phyloP scores from a whole-genome alignment of 2,888 invertebrate genomes.

The Metacarcinus magister region DNA sequence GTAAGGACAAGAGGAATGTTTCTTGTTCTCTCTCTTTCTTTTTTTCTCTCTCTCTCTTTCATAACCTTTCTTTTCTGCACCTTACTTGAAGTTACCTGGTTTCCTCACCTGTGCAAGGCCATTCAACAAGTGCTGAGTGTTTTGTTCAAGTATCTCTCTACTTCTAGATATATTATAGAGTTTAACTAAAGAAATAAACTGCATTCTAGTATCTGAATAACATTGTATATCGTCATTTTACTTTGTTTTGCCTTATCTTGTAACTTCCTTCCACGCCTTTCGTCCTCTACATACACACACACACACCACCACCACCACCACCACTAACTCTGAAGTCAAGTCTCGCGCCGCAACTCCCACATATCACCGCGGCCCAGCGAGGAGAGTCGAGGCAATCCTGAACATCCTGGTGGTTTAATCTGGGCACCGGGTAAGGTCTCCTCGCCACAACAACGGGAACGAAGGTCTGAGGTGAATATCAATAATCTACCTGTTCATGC shows the following conservation, averaged over 20 bases:
- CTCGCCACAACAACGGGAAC: not conserved
- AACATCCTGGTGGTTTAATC: slow-evolving; percentile 1
- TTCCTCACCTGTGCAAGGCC: no score
- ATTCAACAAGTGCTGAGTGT: no score
- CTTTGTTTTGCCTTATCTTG: no score
- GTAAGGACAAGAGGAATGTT: not conserved
- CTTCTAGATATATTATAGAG: no score
- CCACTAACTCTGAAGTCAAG: no score
- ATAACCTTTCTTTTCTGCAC: not conserved
- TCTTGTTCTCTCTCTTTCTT: slow-evolving; percentile 32
- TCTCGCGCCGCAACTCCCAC: not conserved
- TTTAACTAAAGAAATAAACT: no score
- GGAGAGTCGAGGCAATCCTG: not conserved
- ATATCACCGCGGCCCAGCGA: not conserved
- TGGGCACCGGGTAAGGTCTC: not conserved
- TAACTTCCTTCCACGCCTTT: no score
- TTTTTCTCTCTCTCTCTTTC: not conserved
- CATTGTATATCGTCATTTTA: no score
- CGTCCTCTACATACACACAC: no score
- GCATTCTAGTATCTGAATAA: no score
- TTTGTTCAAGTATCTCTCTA: no score
- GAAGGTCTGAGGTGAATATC: not conserved
- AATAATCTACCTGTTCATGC: not conserved
- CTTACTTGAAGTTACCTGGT: not conserved
- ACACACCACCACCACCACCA: not conserved